These are phyloP conservation scores for Scolanthus callimorphus DNA, from an alignment of 92 coral and sea anemone genomes.

Conservation along the genomic window DNA sequence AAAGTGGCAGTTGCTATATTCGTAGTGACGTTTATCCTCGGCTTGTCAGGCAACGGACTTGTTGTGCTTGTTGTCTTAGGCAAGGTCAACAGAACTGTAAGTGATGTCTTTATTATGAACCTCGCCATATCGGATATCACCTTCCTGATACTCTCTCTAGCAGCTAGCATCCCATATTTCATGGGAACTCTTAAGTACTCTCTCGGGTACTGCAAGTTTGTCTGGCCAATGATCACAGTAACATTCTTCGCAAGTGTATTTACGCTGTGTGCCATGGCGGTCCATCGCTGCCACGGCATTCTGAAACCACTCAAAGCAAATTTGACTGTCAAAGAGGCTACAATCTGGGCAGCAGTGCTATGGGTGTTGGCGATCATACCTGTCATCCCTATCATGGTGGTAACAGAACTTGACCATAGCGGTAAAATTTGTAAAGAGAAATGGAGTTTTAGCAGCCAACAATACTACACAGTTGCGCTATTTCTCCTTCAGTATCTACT, in stretches of 20 bases:
- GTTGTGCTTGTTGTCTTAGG: constrained; percentile 43
- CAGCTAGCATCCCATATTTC: constrained; percentile 16
- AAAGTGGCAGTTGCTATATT: constrained; percentile 9
- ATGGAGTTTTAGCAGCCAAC: constrained; percentile 18
- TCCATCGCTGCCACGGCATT: constrained; percentile 44
- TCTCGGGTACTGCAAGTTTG: constrained; percentile 25
- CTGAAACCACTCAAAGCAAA: constrained; percentile 35
- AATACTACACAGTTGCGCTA: constrained; percentile 41
- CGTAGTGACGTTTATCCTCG: constrained; percentile 18
- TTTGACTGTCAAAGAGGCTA: constrained; percentile 24
- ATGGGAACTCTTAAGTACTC: constrained; percentile 23
- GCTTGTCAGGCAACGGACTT: constrained; percentile 40
- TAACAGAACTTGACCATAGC: constrained; percentile 7
- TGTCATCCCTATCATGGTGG: constrained; percentile 36
- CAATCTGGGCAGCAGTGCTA: constrained; percentile 31
- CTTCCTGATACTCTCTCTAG: constrained; percentile 31
- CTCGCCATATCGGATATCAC: constrained; percentile 38
- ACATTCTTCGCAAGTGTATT: constrained; percentile 39
- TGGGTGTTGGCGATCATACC: constrained; percentile 45
- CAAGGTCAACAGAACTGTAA: constrained; percentile 37
- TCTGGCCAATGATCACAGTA: constrained; percentile 38
- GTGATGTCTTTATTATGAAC: constrained; percentile 46
- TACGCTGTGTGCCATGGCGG: constrained; percentile 46
- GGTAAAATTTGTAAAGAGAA: constrained; percentile 17
- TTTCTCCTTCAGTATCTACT: constrained; percentile 50